Percentiles rank a stretch among this genome's conserved stretches.
phyloP scores from a whole-genome alignment of 1,140 invertebrate genomes.

The Geopemphigus sp. region DNA sequence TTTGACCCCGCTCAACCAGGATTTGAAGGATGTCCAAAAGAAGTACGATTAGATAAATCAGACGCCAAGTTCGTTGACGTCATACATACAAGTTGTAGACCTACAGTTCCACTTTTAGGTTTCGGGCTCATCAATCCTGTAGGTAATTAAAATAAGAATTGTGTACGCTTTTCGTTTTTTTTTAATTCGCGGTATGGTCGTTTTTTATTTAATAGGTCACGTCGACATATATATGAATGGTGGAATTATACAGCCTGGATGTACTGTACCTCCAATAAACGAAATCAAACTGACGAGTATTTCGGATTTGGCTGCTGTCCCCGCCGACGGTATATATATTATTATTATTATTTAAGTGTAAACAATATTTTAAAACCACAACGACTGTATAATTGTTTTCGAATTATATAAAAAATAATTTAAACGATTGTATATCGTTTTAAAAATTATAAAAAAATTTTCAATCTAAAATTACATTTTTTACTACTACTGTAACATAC shows the following conservation, averaged over 20 bases:
- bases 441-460: too few species aligned
- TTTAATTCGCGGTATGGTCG: too few species aligned
- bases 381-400: too few species aligned
- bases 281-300: constrained; percentile 51
- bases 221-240: constrained; percentile 75
- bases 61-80: constrained; percentile 73
- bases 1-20: constrained; percentile 69
- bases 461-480: too few species aligned
- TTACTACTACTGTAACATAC: too few species aligned
- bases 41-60: constrained; percentile 65
- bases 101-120: constrained; percentile 56
- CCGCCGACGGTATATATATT: constrained; percentile 52
- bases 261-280: constrained; percentile 53
- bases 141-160: constrained; percentile 52
- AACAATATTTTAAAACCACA: too few species aligned
- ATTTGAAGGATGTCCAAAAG: constrained; percentile 58
- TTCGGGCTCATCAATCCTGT: constrained; percentile 56
- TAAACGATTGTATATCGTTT: too few species aligned
- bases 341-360: not conserved
- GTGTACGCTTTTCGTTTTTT: too few species aligned
- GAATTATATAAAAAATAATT: too few species aligned
- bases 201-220: constrained; percentile 58
- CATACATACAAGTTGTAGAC: constrained; percentile 68
- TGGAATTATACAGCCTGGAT: constrained; percentile 67
- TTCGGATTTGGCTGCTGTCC: constrained; percentile 51